phyloP scores from a whole-genome alignment of 2,113 vertebrate genomes.

The Casuarius casuarius region DNA sequence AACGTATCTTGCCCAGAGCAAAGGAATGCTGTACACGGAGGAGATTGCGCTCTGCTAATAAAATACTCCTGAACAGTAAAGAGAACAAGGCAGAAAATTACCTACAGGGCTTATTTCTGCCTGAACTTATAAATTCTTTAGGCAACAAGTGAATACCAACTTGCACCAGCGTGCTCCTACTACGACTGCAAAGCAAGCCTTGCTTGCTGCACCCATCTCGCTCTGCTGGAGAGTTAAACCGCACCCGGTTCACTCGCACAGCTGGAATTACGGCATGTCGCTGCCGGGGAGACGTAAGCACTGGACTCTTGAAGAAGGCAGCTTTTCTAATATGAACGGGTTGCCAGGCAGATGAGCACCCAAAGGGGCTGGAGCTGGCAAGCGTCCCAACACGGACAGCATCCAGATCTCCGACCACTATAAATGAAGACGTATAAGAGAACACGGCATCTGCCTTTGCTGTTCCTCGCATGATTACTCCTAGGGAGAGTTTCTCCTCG shows the following conservation, averaged over 20 bases:
- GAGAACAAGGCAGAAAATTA: not conserved
- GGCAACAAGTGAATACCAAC: not conserved
- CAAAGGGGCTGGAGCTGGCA: not conserved
- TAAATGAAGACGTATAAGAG: not conserved
- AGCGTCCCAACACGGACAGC: not conserved
- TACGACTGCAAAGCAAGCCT: accelerated
- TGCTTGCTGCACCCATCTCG: not conserved
- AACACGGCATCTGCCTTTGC: not conserved
- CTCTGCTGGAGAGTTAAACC: not conserved
- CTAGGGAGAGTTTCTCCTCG: not conserved
- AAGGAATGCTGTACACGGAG: not conserved
- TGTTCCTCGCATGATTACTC: not conserved
- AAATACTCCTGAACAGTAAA: not conserved
- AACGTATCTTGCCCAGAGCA: accelerated
- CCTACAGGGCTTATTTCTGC: not conserved
- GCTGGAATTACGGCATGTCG: not conserved
- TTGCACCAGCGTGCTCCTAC: not conserved
- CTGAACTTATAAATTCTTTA: not conserved
- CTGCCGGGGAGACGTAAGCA: not conserved
- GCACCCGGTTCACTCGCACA: not conserved
- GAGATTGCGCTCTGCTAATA: not conserved
- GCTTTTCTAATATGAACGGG: not conserved
- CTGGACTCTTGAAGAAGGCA: not conserved
- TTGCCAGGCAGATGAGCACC: not conserved
- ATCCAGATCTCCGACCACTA: not conserved